A percentile compares a stretch with the other conserved stretches of the same genome.
phyloP scores from a whole-genome alignment of 2,888 invertebrate species.

The Dioctria rufipes region DNA sequence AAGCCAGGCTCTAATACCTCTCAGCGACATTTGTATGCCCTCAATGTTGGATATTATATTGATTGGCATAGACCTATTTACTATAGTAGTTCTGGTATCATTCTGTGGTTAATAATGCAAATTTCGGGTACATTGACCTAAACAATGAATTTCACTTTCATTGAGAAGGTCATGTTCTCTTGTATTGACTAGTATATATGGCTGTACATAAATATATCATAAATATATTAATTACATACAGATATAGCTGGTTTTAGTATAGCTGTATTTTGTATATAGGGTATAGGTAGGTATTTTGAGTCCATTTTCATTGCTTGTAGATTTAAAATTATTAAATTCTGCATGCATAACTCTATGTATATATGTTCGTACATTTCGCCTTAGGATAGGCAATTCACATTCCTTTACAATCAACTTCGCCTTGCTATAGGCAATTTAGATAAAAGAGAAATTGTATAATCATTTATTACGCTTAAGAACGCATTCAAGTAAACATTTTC shows the following conservation, averaged over 20 bases:
- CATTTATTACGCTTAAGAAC: too few species aligned
- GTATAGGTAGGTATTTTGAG: neutral
- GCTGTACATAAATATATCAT: slow-evolving; percentile 22
- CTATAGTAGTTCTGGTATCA: slow-evolving; percentile 26
- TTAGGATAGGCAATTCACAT: too few species aligned
- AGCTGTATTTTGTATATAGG: too few species aligned
- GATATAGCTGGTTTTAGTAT: too few species aligned
- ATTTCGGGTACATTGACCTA: slow-evolving; percentile 57
- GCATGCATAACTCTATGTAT: too few species aligned
- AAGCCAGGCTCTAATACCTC: slow-evolving; percentile 3
- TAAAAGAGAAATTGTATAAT: too few species aligned
- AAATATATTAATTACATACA: neutral
- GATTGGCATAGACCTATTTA: slow-evolving; percentile 58
- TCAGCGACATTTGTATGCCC: slow-evolving; percentile 34
- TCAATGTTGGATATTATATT: slow-evolving; percentile 47
- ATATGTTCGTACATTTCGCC: too few species aligned
- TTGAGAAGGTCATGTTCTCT: slow-evolving; percentile 51
- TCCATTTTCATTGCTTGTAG: neutral
- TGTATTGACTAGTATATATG: neutral
- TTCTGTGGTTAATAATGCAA: slow-evolving; percentile 57
- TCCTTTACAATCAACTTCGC: too few species aligned
- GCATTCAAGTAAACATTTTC: too few species aligned
- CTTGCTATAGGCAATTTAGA: too few species aligned
- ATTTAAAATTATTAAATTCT: neutral
- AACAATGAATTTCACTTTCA: slow-evolving; percentile 58